Conservation (phyloP, 2,113 vertebrate genomes). For the Phodopus roborovskii region DNA sequence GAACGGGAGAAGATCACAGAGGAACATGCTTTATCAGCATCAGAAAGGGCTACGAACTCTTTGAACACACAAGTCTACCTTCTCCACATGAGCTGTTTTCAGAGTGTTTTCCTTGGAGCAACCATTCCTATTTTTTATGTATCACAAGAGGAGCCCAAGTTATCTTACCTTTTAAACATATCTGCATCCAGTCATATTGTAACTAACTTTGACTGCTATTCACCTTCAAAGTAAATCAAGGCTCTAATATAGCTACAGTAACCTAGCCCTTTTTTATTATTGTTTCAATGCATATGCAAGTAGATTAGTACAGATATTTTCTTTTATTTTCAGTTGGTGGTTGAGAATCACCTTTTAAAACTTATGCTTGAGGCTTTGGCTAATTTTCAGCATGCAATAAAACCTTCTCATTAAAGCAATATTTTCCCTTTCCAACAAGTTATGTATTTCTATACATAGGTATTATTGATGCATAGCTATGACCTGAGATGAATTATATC, state of each 20-base stretch:
- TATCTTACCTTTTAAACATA: not conserved
- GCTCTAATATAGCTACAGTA: not conserved
- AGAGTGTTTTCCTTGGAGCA: not conserved
- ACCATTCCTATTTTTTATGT: not conserved
- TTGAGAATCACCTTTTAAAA: not conserved
- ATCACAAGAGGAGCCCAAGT: not conserved
- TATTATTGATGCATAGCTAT: not conserved
- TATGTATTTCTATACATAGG: not conserved
- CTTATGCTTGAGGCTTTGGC: not conserved
- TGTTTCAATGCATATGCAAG: not conserved
- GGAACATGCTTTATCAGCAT: not conserved
- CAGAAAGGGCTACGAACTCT: not conserved
- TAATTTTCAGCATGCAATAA: not conserved
- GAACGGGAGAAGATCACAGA: not conserved
- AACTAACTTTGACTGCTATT: not conserved
- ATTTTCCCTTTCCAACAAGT: not conserved
- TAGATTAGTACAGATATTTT: not conserved
- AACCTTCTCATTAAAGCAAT: not conserved
- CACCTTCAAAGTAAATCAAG: not conserved
- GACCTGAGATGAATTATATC: not conserved
- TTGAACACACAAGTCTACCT: rapidly evolving
- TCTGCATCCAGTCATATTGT: not conserved
- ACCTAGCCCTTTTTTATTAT: not conserved
- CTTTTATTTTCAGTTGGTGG: not conserved
- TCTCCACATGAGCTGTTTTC: not conserved